Percentiles rank a stretch among this genome's conserved stretches.
Conservation (phyloP, 2,113 vertebrate genomes). For the Entomyzon cyanotis region DNA sequence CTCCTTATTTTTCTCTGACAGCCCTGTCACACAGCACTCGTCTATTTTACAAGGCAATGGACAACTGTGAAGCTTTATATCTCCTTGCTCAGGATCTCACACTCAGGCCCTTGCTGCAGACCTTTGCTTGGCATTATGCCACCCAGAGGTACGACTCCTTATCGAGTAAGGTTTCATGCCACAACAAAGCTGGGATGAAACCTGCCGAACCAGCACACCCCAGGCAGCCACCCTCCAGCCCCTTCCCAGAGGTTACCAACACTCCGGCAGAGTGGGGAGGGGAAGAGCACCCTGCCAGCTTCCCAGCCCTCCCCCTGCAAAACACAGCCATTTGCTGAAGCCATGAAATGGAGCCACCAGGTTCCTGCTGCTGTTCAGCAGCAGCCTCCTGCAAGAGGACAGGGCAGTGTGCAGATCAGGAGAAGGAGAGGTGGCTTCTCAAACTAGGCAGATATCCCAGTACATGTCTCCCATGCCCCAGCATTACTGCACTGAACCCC, state of each 20-base stretch:
- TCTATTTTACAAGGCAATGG: not conserved
- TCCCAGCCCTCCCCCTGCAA: not conserved
- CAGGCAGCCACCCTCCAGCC: not conserved
- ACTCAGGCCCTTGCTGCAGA: fast-evolving
- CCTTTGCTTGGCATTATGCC: not conserved
- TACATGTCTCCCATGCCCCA: fast-evolving
- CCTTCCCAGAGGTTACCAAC: not conserved
- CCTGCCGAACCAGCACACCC: not conserved
- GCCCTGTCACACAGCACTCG: not conserved
- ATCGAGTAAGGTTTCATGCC: not conserved
- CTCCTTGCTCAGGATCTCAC: not conserved
- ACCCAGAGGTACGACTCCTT: not conserved
- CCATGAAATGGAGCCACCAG: not conserved
- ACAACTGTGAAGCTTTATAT: not conserved
- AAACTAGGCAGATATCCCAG: not conserved
- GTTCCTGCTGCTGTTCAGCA: not conserved
- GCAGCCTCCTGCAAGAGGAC: not conserved
- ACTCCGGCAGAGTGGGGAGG: not conserved
- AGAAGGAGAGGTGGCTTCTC: not conserved
- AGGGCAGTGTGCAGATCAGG: not conserved
- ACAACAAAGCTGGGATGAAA: not conserved
- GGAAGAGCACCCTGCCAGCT: not conserved
- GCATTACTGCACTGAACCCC: not conserved
- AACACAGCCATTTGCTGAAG: not conserved
- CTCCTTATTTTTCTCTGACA: not conserved